A percentile compares a stretch with the other conserved stretches of the same genome.
Conservation (phyloP, 1,140 invertebrate species). For the Drusus annulatus region DNA sequence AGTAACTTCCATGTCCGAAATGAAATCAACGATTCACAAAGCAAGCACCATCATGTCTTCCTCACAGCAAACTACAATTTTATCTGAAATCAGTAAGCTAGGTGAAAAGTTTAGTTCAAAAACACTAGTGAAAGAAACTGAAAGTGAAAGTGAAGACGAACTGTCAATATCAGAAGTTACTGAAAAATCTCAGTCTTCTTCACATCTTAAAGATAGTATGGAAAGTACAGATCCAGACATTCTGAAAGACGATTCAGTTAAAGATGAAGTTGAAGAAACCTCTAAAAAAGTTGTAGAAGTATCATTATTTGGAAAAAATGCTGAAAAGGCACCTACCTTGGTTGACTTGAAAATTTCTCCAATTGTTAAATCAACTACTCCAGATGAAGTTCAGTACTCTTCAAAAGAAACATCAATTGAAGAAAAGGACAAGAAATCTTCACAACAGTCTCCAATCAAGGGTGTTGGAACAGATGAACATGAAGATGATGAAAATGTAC, state of each 20-base stretch:
- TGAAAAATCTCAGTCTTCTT: constrained; percentile 21
- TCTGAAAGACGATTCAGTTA: too few relatives aligned
- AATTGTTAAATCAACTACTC: neutral
- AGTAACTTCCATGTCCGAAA: too few relatives aligned
- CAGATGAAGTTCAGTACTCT: too few relatives aligned
- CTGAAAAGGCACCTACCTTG: neutral
- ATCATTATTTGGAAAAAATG: neutral
- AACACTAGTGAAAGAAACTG: constrained; percentile 8
- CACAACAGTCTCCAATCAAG: too few relatives aligned
- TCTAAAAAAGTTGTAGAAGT: too few relatives aligned
- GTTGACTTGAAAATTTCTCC: neutral
- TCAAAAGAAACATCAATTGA: too few relatives aligned
- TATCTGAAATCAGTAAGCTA: neutral
- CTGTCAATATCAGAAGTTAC: constrained; percentile 32
- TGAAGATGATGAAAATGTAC: too few relatives aligned
- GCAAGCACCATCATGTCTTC: neutral
- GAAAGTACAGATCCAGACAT: too few relatives aligned
- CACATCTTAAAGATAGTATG: neutral
- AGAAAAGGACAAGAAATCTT: too few relatives aligned
- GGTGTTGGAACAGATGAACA: too few relatives aligned
- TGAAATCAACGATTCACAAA: too few relatives aligned
- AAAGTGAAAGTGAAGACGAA: constrained; percentile 20
- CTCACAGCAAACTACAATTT: neutral
- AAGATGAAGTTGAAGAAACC: too few relatives aligned
- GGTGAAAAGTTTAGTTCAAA: neutral